A percentile compares a stretch with the other conserved stretches of the same genome.
Evolutionary conservation across 1,140 invertebrate species (phyloP).

Genomic region (Lerema accius): DNA sequence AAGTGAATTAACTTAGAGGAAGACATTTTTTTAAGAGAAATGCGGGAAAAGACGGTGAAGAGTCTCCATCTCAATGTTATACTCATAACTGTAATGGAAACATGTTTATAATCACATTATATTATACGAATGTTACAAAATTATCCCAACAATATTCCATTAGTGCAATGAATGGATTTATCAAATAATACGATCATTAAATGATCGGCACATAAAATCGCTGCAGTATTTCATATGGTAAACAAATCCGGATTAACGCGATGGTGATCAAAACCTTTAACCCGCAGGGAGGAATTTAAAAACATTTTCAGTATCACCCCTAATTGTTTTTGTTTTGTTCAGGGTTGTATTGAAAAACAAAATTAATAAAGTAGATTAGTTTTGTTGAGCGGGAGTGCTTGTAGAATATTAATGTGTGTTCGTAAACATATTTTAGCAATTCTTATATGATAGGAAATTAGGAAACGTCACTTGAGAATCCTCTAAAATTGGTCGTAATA

Average conservation of each 20-base stretch:
- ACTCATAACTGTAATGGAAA: too few relatives aligned
- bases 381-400: background rate
- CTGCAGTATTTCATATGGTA: constrained; percentile 43
- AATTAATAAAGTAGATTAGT: background rate
- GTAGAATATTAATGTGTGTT: background rate
- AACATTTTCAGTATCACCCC: background rate
- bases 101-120: too few relatives aligned
- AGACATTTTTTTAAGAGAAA: too few relatives aligned
- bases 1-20: too few relatives aligned
- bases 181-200: background rate
- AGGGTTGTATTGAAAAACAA: background rate
- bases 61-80: too few relatives aligned
- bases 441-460: too few relatives aligned
- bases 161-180: background rate
- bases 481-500: too few relatives aligned
- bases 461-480: too few relatives aligned
- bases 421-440: too few relatives aligned
- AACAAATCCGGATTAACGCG: constrained; percentile 56
- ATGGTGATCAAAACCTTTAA: constrained; percentile 35
- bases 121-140: too few relatives aligned
- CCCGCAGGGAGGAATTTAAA: background rate
- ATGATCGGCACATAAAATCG: background rate
- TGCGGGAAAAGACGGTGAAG: too few relatives aligned
- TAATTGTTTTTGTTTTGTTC: background rate
- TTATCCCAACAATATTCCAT: constrained; percentile 6